These are phyloP conservation scores for Mesocricetus auratus DNA, from an alignment of 2,113 vertebrate genomes.

Conservation along the genomic window DNA sequence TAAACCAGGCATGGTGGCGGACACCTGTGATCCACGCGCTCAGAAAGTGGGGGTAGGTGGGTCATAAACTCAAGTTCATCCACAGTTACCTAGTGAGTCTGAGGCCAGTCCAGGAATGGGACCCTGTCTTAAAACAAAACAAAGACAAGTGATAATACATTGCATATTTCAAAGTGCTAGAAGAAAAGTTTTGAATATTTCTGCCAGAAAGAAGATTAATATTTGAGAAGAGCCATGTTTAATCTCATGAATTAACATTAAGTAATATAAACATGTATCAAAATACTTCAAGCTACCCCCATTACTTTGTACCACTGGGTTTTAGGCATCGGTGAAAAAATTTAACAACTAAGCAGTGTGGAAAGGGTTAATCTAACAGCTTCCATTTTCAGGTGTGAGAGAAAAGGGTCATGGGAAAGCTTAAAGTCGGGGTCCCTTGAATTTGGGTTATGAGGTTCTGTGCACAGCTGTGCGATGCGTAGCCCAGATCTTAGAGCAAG, in stretches of 20 bases:
- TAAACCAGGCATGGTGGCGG: background rate
- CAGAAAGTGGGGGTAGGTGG: too few species aligned
- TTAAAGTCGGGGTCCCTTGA: background rate
- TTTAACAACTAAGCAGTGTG: too few species aligned
- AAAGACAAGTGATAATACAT: background rate
- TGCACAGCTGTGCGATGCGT: background rate
- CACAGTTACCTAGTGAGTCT: background rate
- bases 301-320: background rate
- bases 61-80: background rate
- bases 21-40: background rate
- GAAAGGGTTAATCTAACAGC: background rate
- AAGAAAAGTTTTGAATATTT: background rate
- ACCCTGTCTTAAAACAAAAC: background rate
- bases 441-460: background rate
- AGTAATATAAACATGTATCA: background rate
- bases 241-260: background rate
- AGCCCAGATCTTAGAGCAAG: constrained; percentile 32
- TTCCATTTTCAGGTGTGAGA: background rate
- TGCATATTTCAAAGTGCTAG: background rate
- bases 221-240: background rate
- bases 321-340: background rate
- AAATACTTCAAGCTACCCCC: background rate
- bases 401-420: background rate
- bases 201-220: background rate
- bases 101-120: background rate